Conservation (phyloP, 2,797 vertebrate species). For the Hemitrygon akajei region DNA sequence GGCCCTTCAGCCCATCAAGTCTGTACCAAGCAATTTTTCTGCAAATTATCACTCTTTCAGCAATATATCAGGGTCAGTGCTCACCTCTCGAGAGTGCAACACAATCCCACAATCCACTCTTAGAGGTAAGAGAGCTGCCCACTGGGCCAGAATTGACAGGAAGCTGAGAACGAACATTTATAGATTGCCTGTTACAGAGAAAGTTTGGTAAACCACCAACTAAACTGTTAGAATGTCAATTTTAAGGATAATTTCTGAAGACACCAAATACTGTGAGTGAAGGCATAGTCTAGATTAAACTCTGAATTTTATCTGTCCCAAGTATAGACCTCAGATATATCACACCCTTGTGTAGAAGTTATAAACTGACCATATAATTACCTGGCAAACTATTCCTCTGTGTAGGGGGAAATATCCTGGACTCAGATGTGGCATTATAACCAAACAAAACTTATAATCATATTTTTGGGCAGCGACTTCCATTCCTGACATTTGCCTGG, state of each 20-base stretch:
- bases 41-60: no score
- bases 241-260: neutral
- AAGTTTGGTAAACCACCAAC: neutral
- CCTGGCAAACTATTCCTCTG: neutral
- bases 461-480: neutral
- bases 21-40: no score
- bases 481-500: neutral
- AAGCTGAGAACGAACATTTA: neutral
- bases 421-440: neutral
- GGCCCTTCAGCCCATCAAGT: no score
- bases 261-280: neutral
- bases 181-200: neutral
- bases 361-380: neutral
- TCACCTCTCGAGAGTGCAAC: no score
- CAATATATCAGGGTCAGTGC: no score
- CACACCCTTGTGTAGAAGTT: neutral
- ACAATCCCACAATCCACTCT: no score
- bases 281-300: neutral
- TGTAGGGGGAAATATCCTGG: neutral
- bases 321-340: no score
- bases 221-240: neutral
- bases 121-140: no score
- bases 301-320: neutral
- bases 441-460: neutral
- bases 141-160: no score